A percentile compares a stretch with the other conserved stretches of the same genome.
Conservation (phyloP, 2,888 invertebrate genomes). For the Sericinus montela region DNA sequence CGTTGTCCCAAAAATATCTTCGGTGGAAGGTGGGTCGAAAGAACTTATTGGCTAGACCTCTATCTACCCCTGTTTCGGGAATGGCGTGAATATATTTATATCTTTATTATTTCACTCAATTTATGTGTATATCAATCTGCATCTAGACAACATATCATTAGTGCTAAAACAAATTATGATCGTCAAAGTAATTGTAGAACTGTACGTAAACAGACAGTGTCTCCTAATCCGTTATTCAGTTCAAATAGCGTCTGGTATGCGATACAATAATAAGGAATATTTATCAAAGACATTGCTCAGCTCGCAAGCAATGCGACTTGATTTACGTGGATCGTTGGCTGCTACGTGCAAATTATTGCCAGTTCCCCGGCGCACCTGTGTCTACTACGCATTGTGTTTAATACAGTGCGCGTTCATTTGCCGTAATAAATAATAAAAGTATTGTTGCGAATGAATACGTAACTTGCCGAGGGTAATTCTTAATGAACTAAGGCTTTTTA, state of each 20-base stretch:
- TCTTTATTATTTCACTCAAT: not conserved
- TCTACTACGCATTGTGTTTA: conserved; percentile 28
- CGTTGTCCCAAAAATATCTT: too few species aligned
- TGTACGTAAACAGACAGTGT: not conserved
- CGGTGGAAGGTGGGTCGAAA: too few species aligned
- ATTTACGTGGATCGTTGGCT: conserved; percentile 48
- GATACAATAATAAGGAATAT: conserved; percentile 60
- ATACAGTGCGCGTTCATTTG: conserved; percentile 28
- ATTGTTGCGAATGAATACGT: conserved; percentile 2
- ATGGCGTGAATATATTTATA: too few species aligned
- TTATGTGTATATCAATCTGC: too few species aligned
- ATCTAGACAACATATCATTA: not conserved
- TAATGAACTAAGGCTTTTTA: not conserved
- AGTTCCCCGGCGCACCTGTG: conserved; percentile 50
- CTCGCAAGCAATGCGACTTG: conserved; percentile 43
- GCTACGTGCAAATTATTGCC: conserved; percentile 58
- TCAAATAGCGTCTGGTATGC: conserved; percentile 29
- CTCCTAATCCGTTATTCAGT: conserved; percentile 32
- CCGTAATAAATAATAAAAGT: conserved; percentile 9
- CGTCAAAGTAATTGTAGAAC: not conserved
- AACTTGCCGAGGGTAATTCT: not conserved
- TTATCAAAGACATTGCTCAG: conserved; percentile 59
- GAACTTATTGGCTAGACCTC: too few species aligned
- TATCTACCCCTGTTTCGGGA: too few species aligned
- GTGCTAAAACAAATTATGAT: not conserved